Base-by-base conservation (phyloP, 2,113 vertebrate species). In the Laticauda colubrina region DNA sequence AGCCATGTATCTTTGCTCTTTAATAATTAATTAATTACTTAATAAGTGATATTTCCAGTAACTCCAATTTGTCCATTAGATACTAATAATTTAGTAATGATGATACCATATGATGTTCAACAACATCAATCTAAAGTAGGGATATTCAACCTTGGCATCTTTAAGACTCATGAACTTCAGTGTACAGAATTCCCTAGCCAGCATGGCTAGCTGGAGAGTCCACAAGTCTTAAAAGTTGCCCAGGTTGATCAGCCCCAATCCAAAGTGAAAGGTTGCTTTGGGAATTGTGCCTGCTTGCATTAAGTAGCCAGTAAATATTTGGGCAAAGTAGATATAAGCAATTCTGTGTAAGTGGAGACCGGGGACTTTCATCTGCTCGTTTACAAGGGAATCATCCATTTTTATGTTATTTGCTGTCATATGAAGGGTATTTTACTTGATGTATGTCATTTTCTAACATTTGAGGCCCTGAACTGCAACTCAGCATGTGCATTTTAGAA, bases 41-140 rank as follows among this genome's bases (percentile, higher is more conserved):
- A 55, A 93, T 90, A 43, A 92, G 95, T 91, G 69, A 75, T 7
- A n/a, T 15, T 75, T 34, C 14, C 4, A 75, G 64, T 34, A 34
- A 34, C 64, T 15, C 14, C n/a, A 75, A 75, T 75, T 18, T 18
- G n/a, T 6, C 14, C 14, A 3, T 15, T 34, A 34, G 64, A 1
- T 69, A n/a, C 29, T 69, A 21, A 2, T 45, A 5, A 45, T 0
- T 1, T 20, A 9, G 88, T 90, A 85, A 20, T 1, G 64, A 20
- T 12, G 24, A 59, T 92, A 2, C 87, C 26, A 0, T 64, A 0
- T 56, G 24, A 39, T 59, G 26, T n/a, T 90, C 59, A 43, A 20
- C 34, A 34, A 69, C 24, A 56, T 34, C 85, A 91, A n/a, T 29
- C 59, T 29, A 59, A 59, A 10, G 8, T 23, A 29, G 61, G 8